These are phyloP conservation scores for Iselma pallidipennis DNA, from an alignment of 2,888 invertebrate species.

Conservation along the genomic window DNA sequence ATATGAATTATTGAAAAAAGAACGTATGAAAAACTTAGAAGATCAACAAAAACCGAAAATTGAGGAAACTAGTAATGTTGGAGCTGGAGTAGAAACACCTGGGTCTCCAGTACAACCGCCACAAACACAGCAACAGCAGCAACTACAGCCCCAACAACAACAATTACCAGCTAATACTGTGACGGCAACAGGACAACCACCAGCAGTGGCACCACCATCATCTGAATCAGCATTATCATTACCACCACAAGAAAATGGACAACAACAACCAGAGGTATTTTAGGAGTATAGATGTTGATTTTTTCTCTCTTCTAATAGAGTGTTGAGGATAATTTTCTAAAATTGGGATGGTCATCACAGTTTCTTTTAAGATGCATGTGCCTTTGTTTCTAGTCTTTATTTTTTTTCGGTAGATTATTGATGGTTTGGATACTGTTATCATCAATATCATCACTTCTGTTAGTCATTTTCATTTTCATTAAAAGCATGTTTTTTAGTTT, in stretches of 20 bases:
- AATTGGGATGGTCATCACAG: slow-evolving; percentile 22
- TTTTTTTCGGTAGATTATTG: neutral
- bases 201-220: slow-evolving; percentile 1
- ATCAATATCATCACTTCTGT: slow-evolving; percentile 7
- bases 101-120: slow-evolving; percentile 9
- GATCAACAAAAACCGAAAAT: slow-evolving; percentile 54
- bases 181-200: too few relatives aligned
- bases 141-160: slow-evolving; percentile 11
- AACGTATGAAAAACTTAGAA: slow-evolving; percentile 64
- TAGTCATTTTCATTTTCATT: slow-evolving; percentile 7
- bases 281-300: slow-evolving; percentile 4
- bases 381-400: neutral
- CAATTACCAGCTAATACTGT: neutral
- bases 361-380: slow-evolving; percentile 4
- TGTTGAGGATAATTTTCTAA: slow-evolving; percentile 1
- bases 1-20: slow-evolving; percentile 73
- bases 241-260: slow-evolving; percentile 34
- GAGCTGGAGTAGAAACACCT: neutral
- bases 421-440: neutral
- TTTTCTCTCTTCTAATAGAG: slow-evolving; percentile 8
- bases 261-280: slow-evolving; percentile 35
- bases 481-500: slow-evolving; percentile 6
- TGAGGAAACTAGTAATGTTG: slow-evolving; percentile 55
- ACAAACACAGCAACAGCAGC: slow-evolving; percentile 39
- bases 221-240: slow-evolving; percentile 11